Evolutionary conservation across 2,797 vertebrate genomes (phyloP), one percentile per base, ranked within the genome.

Genomic region (Etheostoma perlongum): DNA sequence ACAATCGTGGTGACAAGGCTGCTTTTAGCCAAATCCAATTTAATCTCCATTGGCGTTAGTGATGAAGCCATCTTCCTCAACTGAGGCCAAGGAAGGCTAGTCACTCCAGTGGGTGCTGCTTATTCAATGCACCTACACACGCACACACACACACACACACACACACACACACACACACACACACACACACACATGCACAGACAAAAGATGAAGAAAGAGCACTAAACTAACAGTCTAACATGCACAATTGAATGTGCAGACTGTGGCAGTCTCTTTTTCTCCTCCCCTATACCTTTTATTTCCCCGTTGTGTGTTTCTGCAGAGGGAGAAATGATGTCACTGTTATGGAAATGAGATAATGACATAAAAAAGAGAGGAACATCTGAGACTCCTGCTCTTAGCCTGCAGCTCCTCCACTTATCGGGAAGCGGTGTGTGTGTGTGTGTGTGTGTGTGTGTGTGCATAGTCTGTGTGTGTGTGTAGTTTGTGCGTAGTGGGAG

Each of bases 21-120:
- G 86, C 88, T 92, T 92, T 93, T 91, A 88, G 91, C 87, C 87
- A 92, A 93, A 91, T 93, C 92, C 87, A 90, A 90, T 93, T 93
- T 90, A 92, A 93, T 93, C 86, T 92, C 81, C 81, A 85, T 85
- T 88, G 89, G 89, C 78, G 67, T 80, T 77, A 75, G 77, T 86
- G 82, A 94, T 91, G 86, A 92, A 91, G 79, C 86, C 81, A 78
- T 88, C 68, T 82, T 62, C 69, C 70, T 70, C 68, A 64, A 78
- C 77, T 68, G 74, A 74, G 71, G 76, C 85, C 78, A 79, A 81
- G 72, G 81, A 83, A 74, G 76, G 78, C 85, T 67, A 60, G 66
- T 54, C 74, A 67, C 67, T 89, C 70, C 33, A 47, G 27, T 59
- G 86, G 84, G 88, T 88, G 73, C 74, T 57, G 74, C 76, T 82